phyloP scores from a whole-genome alignment of 2,113 vertebrate species.

The Corvus hawaiiensis region DNA sequence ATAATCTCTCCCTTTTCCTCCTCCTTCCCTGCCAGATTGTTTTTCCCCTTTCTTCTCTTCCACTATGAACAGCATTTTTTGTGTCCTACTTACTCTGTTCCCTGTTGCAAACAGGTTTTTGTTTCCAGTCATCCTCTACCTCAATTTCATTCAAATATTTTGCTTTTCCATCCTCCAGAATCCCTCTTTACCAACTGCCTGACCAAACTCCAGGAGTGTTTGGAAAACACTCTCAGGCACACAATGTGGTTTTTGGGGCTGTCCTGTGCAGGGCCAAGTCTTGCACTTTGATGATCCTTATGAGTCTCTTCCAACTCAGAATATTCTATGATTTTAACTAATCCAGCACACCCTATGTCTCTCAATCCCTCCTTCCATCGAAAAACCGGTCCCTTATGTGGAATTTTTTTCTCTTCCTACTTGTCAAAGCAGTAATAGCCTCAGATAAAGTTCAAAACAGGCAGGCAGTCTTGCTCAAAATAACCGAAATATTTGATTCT shows the following conservation, averaged over 20 bases:
- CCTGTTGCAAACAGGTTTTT: background rate
- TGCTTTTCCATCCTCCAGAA: background rate
- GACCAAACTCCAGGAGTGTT: background rate
- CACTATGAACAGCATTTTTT: background rate
- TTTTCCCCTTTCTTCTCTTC: background rate
- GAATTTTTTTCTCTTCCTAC: background rate
- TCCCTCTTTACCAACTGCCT: background rate
- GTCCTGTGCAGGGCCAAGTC: background rate
- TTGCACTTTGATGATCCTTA: background rate
- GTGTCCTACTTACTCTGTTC: background rate
- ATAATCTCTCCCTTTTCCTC: background rate
- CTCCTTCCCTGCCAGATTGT: no score
- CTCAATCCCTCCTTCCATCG: background rate
- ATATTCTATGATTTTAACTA: background rate
- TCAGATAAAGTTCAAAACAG: background rate
- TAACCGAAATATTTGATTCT: background rate
- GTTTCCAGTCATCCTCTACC: background rate
- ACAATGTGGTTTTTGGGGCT: background rate
- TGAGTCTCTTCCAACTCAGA: background rate
- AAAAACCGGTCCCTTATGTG: background rate
- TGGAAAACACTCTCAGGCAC: background rate
- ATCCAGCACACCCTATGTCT: background rate
- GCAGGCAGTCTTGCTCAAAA: background rate
- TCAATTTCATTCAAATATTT: background rate
- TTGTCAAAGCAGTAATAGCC: background rate